phyloP scores from a whole-genome alignment of 2,888 invertebrate genomes.

The Drosophila pegasa region DNA sequence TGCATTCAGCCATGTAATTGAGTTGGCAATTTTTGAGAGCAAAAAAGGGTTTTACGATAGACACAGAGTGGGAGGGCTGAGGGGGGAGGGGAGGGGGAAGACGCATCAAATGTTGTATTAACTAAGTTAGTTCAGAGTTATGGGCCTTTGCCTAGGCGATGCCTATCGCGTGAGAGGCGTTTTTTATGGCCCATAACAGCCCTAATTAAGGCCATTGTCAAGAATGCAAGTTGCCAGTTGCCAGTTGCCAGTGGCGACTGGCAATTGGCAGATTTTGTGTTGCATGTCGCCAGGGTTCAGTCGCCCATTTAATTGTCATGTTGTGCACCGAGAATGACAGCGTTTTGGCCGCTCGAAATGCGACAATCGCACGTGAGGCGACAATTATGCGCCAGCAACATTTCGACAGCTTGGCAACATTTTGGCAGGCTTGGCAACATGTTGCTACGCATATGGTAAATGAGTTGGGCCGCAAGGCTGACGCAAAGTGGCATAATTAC shows the following conservation, averaged over 20 bases:
- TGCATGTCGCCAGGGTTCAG: constrained; percentile 78
- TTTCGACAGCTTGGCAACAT: constrained; percentile 4
- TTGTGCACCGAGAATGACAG: constrained; percentile 58
- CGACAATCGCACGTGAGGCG: constrained; percentile 63
- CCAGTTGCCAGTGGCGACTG: constrained; percentile 19
- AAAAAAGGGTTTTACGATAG: constrained; percentile 7
- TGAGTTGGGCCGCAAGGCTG: constrained; percentile 42
- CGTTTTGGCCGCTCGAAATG: constrained; percentile 64
- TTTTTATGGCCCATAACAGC: constrained; percentile 75
- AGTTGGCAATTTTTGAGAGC: constrained; percentile 61
- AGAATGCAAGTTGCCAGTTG: constrained; percentile 32
- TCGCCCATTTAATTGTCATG: constrained; percentile 75
- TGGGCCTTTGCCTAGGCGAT: constrained; percentile 36
- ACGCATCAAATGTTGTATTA: constrained; percentile 21
- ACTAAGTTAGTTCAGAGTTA: constrained; percentile 43
- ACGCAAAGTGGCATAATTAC: constrained; percentile 82
- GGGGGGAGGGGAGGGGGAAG: neutral
- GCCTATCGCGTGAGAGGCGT: constrained; percentile 68
- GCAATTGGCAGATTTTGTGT: constrained; percentile 59
- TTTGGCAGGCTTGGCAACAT: constrained; percentile 9
- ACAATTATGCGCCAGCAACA: constrained; percentile 60
- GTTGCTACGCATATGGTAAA: constrained; percentile 41
- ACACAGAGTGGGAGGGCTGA: neutral
- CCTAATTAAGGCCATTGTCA: constrained; percentile 77
- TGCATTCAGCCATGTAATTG: constrained; percentile 73